Base-by-base conservation (phyloP, 2,113 vertebrate species). In the Perca flavescens region DNA sequence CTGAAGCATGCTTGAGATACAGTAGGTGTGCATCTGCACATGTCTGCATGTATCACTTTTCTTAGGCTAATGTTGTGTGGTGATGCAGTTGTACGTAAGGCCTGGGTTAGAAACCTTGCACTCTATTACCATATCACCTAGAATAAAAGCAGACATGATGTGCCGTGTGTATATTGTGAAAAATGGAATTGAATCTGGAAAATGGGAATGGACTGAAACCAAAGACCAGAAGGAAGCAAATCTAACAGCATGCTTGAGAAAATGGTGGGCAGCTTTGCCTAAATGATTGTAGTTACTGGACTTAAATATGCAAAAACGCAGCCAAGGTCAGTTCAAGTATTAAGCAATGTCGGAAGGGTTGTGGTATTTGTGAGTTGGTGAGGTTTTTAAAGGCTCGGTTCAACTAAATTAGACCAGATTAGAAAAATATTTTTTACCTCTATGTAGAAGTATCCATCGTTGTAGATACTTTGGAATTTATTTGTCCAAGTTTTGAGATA, bases 11-110 rank as follows among this genome's bases (percentile, higher is more conserved):
- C 40, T 46, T 31, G 28, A 63, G 28, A 14, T 25, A 8, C 19
- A 68, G 17, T 10, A 62, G 61, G 22, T 72, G 56, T 40, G 46
- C 25, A 14, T 58, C 28, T 25, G 25, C 25, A 25, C 25, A 61
- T 6, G 50, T 62, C 60, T 28, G 52, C 31, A 83, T 69, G 53
- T 65, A 64, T 31, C 58, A 22, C 19, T 34, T 61, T 17, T 58
- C 15, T 46, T 47, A 8, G 19, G 31, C 4, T 31, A 31, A 31
- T 64, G 16, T n/a, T 68, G 71, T 50, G 65, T 64, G 76, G 6
- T 7, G 34, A 43, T 34, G 69, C 49, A 66, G 13, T 12, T 79
- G n/a, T 46, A 53, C 16, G 14, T 5, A 21, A 9, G 1, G 40
- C 62, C 22, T 56, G 49, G 34, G 40, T 22, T 31, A 31, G 5